Base-by-base conservation (phyloP, 2,888 invertebrate species). In the Himalopsyche anomala region DNA sequence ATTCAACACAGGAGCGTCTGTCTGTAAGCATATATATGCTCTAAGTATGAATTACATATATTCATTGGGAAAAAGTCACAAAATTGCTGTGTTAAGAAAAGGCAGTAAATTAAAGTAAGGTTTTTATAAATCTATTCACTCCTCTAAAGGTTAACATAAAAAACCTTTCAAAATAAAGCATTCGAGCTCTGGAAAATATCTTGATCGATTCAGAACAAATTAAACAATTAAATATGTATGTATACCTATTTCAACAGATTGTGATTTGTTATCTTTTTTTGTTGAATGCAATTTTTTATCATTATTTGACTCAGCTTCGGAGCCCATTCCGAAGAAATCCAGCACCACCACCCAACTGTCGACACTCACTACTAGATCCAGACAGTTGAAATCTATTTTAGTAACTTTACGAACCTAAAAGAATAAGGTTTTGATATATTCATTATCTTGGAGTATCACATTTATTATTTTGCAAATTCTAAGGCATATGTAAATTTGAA, bases 271-370 rank as follows among this genome's bases (percentile, higher is more conserved):
- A 38, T 87, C 84, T 8, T 81, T 51, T 81, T 84, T 86, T 11
- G 74, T 17, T 62, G 82, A 74, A 80, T 79, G 38, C 19, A 28
- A 40, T 51, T 84, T 86, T 51, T 86, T 85, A 38, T 82, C 84
- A 6, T 40, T 45, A 36, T 51, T 84, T 28, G 81, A 54, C n/a
- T 84, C 80, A 5, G 56, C 42, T 74, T 86, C 84, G 9, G 87
- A 87, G 2, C 92, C 92, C 38, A 93, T 91, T 51, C 98, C 98
- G 90, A 99, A 97, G 91, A 99, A 99, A 92, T 99, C 99, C 83
- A 99, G 93, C 79, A 99, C 95, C 54, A 98, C 96, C 89, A 98
- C 97, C 99, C 99, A 99, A 83, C 98, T 97, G 91, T 98, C 97
- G 40, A 98, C 96, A 90, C 97, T 98, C 89, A 99, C 95, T 51